Base-by-base conservation (phyloP, 2,113 vertebrate species). In the Stictonetta naevosa region DNA sequence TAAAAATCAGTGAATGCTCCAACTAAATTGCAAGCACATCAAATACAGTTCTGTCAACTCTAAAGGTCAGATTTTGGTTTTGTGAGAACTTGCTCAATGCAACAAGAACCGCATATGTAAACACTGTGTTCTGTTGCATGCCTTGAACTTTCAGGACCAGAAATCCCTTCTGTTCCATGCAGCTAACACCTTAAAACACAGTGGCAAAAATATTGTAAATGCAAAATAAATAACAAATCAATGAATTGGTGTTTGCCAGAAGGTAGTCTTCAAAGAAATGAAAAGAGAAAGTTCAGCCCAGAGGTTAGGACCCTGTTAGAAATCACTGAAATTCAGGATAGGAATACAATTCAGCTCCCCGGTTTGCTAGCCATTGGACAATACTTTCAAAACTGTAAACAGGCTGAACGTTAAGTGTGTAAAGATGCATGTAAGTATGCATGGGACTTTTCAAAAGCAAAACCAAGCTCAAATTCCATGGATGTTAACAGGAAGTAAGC, bases 11-110 rank as follows among this genome's bases (percentile, higher is more conserved):
- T 69, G 83, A 95, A 93, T 66, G 60, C 72, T 86, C 93, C 95
- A 95, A 86, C 88, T 82, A 90, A 92, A 88, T 90, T 82, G 69
- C 52, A 76, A 83, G 63, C 81, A 85, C 81, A 78, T 72, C 40
- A 95, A 94, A 92, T 10, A 76, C 42, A 25, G 69, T 6, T n/a
- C 95, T 90, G 91, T 95, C 92, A 91, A 29, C 50, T 83, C 85
- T 73, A 96, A 98, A 97, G 96, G 95, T 97, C 95, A 96, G 83
- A 68, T 55, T 97, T 69, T 59, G 36, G 21, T 46, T 80, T 67
- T 33, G 14, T 84, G 89, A 94, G 89, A 95, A 94, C 78, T 46
- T 55, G 34, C 46, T 85, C 87, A 56, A 16, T 62, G 17, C 62
- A 68, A 92, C 9, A 31, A 85, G 73, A 94, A 74, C 44, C 8